Conservation (phyloP, 2,888 invertebrate species). For the Muschampia plurimacula region DNA sequence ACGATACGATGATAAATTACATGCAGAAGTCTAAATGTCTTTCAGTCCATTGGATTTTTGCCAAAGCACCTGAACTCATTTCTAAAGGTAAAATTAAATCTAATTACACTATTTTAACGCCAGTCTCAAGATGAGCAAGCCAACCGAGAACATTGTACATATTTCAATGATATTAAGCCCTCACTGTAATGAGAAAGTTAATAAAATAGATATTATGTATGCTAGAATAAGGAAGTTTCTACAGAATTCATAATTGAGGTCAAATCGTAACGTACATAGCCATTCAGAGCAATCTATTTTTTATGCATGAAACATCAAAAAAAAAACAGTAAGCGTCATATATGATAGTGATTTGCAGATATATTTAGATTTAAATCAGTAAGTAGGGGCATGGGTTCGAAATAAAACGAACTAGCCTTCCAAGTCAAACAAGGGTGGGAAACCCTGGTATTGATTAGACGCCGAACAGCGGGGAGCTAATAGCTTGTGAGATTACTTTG, state of each 20-base stretch:
- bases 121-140: not conserved
- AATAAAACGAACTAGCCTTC: not conserved
- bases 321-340: not conserved
- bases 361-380: not conserved
- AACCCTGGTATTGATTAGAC: slow-evolving; percentile 26
- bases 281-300: not conserved
- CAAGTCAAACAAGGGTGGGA: slow-evolving; percentile 22
- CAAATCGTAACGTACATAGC: not conserved
- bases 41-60: slow-evolving; percentile 7
- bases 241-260: not conserved
- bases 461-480: slow-evolving; percentile 27
- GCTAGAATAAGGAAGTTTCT: not conserved
- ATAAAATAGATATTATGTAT: not conserved
- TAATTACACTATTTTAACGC: slow-evolving; percentile 17
- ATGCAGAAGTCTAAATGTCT: slow-evolving; percentile 13
- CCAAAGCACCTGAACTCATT: slow-evolving; percentile 18
- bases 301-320: not conserved
- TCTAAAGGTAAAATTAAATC: not conserved
- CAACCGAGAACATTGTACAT: not conserved
- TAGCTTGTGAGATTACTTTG: slow-evolving; percentile 30
- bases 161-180: not conserved
- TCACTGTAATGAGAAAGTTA: not conserved
- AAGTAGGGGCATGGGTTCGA: not conserved
- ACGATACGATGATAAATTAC: not conserved
- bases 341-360: not conserved